Evolutionary conservation across 1,140 invertebrate species (phyloP).

Genomic region (Meteorus sp.): DNA sequence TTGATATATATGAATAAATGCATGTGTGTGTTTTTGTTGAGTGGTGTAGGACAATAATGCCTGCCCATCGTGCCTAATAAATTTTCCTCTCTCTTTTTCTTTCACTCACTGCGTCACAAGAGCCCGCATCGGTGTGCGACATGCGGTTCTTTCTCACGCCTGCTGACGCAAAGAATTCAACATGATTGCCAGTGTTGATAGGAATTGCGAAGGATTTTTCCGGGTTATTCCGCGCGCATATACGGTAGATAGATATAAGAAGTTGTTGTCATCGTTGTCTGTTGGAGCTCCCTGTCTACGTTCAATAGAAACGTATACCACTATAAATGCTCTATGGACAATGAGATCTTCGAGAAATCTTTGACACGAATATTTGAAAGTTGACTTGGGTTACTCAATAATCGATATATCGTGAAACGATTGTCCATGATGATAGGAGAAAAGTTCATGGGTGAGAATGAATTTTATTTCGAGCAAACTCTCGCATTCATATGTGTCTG

Average conservation of each 20-base stretch:
- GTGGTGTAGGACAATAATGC: conserved; percentile 3
- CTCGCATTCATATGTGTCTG: neutral
- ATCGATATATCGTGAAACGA: conserved; percentile 3
- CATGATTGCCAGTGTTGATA: conserved; percentile 18
- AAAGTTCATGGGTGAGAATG: conserved; percentile 5
- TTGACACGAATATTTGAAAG: neutral
- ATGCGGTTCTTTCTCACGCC: conserved; percentile 22
- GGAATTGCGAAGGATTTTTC: conserved; percentile 17
- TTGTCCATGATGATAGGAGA: neutral
- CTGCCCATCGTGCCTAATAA: conserved; percentile 20
- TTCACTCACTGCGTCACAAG: no score
- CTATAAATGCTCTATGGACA: neutral
- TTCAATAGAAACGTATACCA: neutral
- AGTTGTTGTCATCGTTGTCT: neutral
- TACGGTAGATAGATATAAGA: neutral
- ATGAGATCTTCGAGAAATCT: neutral
- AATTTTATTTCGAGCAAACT: no score
- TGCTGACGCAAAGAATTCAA: conserved; percentile 16
- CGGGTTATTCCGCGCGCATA: neutral
- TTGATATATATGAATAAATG: neutral
- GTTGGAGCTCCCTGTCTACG: no score
- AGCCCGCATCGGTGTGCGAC: conserved; percentile 17
- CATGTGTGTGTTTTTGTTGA: neutral
- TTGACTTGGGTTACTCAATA: neutral
- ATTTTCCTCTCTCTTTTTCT: conserved; percentile 18